A percentile compares a stretch with the other conserved stretches of the same genome.
Conservation (phyloP, 2,888 invertebrate species). For the Pristionchus exspectatus region DNA sequence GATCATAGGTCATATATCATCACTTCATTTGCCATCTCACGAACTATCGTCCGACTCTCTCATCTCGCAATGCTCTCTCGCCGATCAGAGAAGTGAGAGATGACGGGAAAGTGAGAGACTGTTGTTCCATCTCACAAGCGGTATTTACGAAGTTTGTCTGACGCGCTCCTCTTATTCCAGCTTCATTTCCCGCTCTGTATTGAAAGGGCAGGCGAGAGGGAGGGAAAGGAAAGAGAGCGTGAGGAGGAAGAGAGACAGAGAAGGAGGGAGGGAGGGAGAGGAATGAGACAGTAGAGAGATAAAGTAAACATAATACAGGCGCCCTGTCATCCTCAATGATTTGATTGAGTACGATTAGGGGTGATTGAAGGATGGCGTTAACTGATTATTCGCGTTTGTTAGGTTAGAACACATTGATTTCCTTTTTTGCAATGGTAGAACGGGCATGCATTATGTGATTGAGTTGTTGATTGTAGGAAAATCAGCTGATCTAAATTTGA, state of each 20-base stretch:
- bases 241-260: conserved; percentile 17
- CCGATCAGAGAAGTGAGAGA: no score
- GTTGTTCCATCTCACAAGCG: not conserved
- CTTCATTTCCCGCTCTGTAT: conserved; percentile 50
- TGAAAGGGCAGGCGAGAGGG: conserved; percentile 31
- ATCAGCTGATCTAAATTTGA: not conserved
- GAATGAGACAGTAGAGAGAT: conserved; percentile 35
- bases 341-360: conserved; percentile 23
- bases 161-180: not conserved
- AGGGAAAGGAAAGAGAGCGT: not conserved
- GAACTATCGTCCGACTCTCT: no score
- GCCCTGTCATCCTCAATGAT: not conserved
- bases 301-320: conserved; percentile 30
- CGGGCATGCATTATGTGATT: no score
- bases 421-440: not conserved
- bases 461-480: not conserved
- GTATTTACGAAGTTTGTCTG: conserved; percentile 30
- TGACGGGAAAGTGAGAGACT: no score
- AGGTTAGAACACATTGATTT: not conserved
- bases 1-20: not conserved
- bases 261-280: conserved; percentile 16
- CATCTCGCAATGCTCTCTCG: no score
- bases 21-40: no score
- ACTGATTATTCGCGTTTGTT: not conserved
- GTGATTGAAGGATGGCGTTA: not conserved